Conservation (phyloP, 2,797 vertebrate genomes). For the Sarcophilus harrisii region DNA sequence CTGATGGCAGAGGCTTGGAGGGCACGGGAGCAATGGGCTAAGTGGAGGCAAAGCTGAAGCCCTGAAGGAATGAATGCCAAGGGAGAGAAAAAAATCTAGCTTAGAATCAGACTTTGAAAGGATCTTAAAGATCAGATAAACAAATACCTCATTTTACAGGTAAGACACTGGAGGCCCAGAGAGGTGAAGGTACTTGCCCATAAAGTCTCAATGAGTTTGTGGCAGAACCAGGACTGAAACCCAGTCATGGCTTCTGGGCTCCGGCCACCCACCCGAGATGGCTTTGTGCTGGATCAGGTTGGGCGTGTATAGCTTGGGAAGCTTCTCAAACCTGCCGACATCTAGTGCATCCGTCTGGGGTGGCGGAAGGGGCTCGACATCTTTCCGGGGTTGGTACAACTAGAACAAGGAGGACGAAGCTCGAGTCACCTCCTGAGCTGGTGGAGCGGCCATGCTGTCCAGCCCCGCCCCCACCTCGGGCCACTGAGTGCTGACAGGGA, state of each 20-base stretch:
- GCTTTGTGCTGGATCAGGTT: constrained; percentile 80
- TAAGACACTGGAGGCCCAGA: background rate
- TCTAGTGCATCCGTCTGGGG: constrained; percentile 54
- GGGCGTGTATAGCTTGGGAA: constrained; percentile 76
- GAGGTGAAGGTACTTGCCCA: background rate
- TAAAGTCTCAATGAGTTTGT: background rate
- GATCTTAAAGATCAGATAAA: background rate
- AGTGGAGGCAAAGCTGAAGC: background rate
- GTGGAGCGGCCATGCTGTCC: background rate
- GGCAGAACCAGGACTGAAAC: background rate
- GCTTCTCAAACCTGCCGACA: constrained; percentile 56
- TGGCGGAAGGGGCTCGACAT: background rate
- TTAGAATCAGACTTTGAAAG: background rate
- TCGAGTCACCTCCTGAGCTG: background rate
- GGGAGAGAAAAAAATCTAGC: background rate
- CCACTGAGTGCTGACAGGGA: background rate
- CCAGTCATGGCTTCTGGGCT: background rate
- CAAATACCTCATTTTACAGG: background rate
- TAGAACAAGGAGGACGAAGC: background rate
- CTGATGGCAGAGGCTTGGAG: background rate
- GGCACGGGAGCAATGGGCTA: background rate
- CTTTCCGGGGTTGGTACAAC: constrained; percentile 62
- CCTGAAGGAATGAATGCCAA: background rate
- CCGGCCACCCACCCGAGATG: constrained; percentile 74
- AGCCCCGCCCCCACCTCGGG: background rate